These are phyloP conservation scores for Lates japonicus DNA, from an alignment of 2,797 vertebrate species.

Conservation along the genomic window DNA sequence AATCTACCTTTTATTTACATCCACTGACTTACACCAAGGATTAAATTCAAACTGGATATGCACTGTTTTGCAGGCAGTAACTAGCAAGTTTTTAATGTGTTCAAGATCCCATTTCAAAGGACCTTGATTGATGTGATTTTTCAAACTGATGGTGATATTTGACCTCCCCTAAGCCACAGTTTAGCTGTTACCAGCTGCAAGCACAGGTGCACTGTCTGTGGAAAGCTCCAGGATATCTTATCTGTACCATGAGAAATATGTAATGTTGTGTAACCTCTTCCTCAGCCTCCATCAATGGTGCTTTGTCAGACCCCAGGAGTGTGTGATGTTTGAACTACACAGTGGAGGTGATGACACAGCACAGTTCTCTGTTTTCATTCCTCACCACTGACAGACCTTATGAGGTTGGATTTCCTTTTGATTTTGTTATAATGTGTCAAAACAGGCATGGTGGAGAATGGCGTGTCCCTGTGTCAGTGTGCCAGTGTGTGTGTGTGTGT, in stretches of 20 bases:
- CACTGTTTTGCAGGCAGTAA: too few relatives aligned
- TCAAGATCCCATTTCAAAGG: neutral
- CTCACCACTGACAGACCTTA: neutral
- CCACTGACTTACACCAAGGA: too few relatives aligned
- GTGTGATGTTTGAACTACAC: slow-evolving; percentile 18
- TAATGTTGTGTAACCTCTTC: slow-evolving; percentile 46
- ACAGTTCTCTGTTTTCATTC: neutral
- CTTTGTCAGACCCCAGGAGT: slow-evolving; percentile 73
- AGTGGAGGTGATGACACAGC: slow-evolving; percentile 35
- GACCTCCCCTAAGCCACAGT: neutral
- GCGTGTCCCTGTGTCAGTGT: neutral
- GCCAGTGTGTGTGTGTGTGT: neutral
- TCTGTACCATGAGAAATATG: slow-evolving; percentile 47
- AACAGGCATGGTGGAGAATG: neutral
- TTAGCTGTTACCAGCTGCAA: neutral
- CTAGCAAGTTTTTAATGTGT: too few relatives aligned
- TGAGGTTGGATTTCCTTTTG: neutral
- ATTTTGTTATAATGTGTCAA: neutral
- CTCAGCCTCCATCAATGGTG: slow-evolving; percentile 48
- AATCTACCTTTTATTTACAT: neutral
- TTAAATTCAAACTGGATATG: too few relatives aligned
- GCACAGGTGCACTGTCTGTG: slow-evolving; percentile 20
- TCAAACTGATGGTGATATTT: neutral
- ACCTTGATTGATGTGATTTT: neutral
- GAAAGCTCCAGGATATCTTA: slow-evolving; percentile 41